Conservation (phyloP, 2,888 invertebrate species). For the Acanthosepion pharaonis region DNA sequence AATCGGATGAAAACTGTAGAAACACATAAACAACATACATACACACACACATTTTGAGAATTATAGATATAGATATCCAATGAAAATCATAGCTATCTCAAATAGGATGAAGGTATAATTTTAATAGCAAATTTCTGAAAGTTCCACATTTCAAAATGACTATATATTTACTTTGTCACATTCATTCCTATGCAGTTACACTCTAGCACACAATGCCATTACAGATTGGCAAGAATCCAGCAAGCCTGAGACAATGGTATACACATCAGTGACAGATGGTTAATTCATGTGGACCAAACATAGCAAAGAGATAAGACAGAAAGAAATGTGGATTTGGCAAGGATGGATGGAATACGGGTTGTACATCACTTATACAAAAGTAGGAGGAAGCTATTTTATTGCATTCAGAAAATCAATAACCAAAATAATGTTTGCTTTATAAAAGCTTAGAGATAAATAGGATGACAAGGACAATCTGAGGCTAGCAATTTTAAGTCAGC, state of each 20-base stretch:
- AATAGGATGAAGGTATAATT: neutral
- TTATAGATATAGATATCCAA: neutral
- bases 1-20: no score
- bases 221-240: neutral
- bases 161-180: neutral
- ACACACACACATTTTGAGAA: no score
- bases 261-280: constrained; percentile 33
- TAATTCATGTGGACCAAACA: constrained; percentile 6
- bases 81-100: neutral
- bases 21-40: no score
- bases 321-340: neutral
- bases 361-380: neutral
- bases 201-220: neutral
- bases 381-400: neutral
- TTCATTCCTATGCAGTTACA: neutral
- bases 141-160: neutral
- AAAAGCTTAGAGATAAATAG: neutral
- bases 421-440: neutral
- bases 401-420: neutral
- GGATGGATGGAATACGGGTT: neutral
- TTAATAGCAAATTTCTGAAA: neutral
- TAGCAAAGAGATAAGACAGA: neutral
- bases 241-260: constrained; percentile 2
- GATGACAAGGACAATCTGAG: neutral
- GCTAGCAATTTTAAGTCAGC: neutral